phyloP scores from a whole-genome alignment of 2,797 vertebrate species.

The Enteromius viviparus region DNA sequence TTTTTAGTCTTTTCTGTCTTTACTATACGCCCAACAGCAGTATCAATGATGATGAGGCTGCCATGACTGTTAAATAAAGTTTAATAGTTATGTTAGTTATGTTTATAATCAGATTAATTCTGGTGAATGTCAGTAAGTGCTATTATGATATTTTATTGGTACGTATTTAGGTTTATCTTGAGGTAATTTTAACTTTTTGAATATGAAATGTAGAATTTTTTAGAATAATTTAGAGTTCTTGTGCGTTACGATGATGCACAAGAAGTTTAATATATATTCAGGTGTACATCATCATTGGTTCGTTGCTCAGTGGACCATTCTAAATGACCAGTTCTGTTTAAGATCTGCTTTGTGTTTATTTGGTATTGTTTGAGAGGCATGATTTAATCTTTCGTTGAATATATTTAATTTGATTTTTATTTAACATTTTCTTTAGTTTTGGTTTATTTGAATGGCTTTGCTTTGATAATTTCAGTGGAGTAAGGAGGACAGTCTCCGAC shows the following conservation, averaged over 20 bases:
- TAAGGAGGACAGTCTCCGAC: constrained; percentile 93
- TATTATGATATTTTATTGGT: background rate
- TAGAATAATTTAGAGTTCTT: background rate
- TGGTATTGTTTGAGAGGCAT: constrained; percentile 84
- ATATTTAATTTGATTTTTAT: constrained; percentile 36
- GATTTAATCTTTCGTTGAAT: constrained; percentile 63
- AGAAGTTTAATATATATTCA: background rate
- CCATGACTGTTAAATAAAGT: background rate
- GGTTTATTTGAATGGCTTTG: constrained; percentile 61
- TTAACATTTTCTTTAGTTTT: constrained; percentile 33
- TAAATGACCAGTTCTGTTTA: constrained; percentile 56
- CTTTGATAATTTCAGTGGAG: constrained; percentile 91
- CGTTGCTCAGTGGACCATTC: constrained; percentile 61
- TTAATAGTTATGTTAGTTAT: background rate
- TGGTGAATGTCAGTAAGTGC: too few species aligned
- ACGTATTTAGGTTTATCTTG: background rate
- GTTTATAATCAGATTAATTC: background rate
- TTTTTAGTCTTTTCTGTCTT: constrained; percentile 59
- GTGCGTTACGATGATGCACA: background rate
- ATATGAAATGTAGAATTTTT: background rate
- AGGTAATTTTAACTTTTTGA: background rate
- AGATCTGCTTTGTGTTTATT: constrained; percentile 64
- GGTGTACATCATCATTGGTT: constrained; percentile 78
- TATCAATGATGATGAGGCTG: constrained; percentile 85
- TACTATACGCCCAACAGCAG: constrained; percentile 64